Percentiles rank a stretch among this genome's conserved stretches.
phyloP scores from a whole-genome alignment of 2,113 vertebrate species.

The Tetraodon nigroviridis region DNA sequence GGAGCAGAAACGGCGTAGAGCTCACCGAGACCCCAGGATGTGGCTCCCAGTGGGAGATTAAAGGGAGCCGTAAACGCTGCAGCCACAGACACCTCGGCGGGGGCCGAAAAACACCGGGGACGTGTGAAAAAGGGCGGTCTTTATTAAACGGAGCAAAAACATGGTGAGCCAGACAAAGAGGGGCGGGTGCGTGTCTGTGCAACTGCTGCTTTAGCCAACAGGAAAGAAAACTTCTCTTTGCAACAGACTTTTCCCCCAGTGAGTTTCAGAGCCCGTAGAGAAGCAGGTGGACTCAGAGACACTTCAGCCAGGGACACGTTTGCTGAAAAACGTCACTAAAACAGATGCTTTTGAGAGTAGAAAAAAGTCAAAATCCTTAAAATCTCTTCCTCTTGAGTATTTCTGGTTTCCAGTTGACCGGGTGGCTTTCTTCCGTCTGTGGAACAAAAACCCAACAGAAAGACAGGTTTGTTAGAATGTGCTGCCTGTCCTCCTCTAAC shows the following conservation, averaged over 20 bases:
- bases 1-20: slow-evolving; percentile 33
- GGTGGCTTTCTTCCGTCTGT: slow-evolving; percentile 98
- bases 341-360: slow-evolving; percentile 8
- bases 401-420: slow-evolving; percentile 98
- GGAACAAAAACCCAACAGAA: slow-evolving; percentile 45
- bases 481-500: neutral
- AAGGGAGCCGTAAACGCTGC: slow-evolving; percentile 43
- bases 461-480: neutral
- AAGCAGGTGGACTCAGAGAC: slow-evolving; percentile 26
- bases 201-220: neutral
- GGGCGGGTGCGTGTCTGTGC: neutral
- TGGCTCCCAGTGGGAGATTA: slow-evolving; percentile 46
- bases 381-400: slow-evolving; percentile 98
- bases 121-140: slow-evolving; percentile 23
- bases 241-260: neutral
- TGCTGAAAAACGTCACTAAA: slow-evolving; percentile 5
- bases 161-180: too few relatives aligned
- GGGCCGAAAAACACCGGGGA: neutral
- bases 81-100: slow-evolving; percentile 38
- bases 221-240: neutral
- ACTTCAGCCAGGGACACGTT: neutral
- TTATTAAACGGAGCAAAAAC: slow-evolving; percentile 51
- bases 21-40: slow-evolving; percentile 11
- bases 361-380: slow-evolving; percentile 59
- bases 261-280: slow-evolving; percentile 20